These are phyloP conservation scores for Patiria pectinifera DNA, from an alignment of 53 echinoderm and acorn worm species.

Conservation along the genomic window DNA sequence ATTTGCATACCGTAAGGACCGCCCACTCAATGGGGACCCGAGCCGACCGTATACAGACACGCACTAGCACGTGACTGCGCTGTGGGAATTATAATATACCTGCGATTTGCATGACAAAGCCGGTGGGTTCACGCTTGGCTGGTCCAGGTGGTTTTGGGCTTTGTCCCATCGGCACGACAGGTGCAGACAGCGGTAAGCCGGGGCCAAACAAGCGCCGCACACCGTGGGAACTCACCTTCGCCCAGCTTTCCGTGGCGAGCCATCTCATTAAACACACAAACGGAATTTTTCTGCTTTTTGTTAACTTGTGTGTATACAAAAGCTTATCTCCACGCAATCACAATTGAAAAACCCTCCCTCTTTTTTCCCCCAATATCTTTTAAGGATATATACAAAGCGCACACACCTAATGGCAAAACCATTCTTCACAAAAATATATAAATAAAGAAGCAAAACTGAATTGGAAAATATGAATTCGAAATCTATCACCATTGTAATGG, in stretches of 20 bases:
- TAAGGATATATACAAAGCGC: no score
- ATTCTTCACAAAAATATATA: not conserved
- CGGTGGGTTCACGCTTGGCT: slow-evolving; percentile 22
- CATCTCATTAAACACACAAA: slow-evolving; percentile 55
- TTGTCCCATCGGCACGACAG: slow-evolving; percentile 5
- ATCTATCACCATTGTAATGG: no score
- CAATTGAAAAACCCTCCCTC: slow-evolving; percentile 42
- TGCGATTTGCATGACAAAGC: slow-evolving; percentile 51
- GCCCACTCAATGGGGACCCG: not conserved
- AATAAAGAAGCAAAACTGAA: not conserved
- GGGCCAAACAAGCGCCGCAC: slow-evolving; percentile 33
- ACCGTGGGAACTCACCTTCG: slow-evolving; percentile 66
- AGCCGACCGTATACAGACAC: not conserved
- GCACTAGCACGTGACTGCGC: not conserved
- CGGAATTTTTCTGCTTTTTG: slow-evolving; percentile 9
- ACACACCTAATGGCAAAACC: no score
- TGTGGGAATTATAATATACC: not conserved
- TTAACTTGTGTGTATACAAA: slow-evolving; percentile 39
- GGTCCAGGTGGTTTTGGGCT: slow-evolving; percentile 49
- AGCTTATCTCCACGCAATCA: slow-evolving; percentile 46
- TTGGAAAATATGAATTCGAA: not conserved
- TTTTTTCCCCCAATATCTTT: no score
- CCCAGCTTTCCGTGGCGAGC: slow-evolving; percentile 52
- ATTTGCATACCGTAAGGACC: not conserved
- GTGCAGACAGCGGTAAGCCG: slow-evolving; percentile 52